Evolutionary conservation across 2,797 vertebrate species (phyloP).

Genomic region (Onychomys leucogaster): DNA sequence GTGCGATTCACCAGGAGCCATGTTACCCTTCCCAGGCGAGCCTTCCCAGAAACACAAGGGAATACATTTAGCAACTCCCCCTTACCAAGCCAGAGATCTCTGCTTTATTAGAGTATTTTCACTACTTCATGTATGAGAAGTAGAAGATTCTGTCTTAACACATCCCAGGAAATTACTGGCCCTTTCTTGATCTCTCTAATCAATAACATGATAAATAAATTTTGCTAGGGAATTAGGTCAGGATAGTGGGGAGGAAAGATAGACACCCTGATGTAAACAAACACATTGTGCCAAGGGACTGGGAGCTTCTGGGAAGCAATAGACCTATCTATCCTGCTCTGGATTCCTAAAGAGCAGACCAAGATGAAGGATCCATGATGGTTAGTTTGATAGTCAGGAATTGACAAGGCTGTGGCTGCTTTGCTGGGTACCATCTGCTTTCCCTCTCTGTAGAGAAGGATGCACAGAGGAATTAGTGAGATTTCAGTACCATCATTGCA

Average conservation of each 20-base stretch:
- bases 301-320: too few species aligned
- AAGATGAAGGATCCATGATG: too few species aligned
- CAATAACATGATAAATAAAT: not conserved
- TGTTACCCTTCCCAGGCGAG: not conserved
- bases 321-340: too few species aligned
- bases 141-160: not conserved
- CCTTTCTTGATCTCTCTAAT: not conserved
- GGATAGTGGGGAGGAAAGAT: not conserved
- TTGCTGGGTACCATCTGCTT: too few species aligned
- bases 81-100: not conserved
- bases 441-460: too few species aligned
- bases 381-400: too few species aligned
- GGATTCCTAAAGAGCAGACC: too few species aligned
- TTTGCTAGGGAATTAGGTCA: not conserved
- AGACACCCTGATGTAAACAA: fast-evolving
- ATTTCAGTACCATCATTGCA: too few species aligned
- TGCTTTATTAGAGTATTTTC: not conserved
- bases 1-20: not conserved
- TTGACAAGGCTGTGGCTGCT: too few species aligned
- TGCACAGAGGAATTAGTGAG: too few species aligned
- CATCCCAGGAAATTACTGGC: not conserved
- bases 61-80: not conserved
- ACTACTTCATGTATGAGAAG: not conserved
- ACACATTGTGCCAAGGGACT: too few species aligned
- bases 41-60: not conserved